Base-by-base conservation (phyloP, 35 echinoderm and acorn worm genomes). In the Heliocidaris erythrogramma region DNA sequence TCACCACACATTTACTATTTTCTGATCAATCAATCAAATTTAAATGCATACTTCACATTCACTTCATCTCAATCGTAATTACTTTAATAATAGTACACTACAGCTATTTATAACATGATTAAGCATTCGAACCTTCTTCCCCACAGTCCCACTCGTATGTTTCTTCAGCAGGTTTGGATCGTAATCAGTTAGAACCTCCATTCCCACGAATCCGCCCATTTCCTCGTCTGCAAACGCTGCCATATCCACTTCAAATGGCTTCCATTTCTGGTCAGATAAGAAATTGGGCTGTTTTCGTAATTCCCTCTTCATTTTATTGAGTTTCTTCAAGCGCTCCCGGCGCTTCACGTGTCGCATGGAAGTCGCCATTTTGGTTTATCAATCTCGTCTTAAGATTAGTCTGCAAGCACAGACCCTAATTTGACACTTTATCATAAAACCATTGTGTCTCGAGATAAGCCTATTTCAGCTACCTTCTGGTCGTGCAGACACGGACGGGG, bases 131-230 rank as follows among this genome's bases (percentile, higher is more conserved):
- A 69, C 60, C 86, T 88, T 92, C 12, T 88, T 92, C 12, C 47
- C 49, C 90, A 47, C 27, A 92, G 90, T 92, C 90, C 90, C 90
- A 92, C 90, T 92, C 90, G 27, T 92, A 17, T 11, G 49, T 88
- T 88, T 88, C 31, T 35, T 88, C 4, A 92, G 24, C 49, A 92
- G 9, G 30, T 48, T 47, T 61, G 48, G 86, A 30, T 95, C 86
- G 86, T 95, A 88, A 56, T 91, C 60, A 31, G 30, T 56, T 59
- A 95, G 59, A 48, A 91, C 88, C 47, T 95, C 94, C n/a, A 95
- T 95, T 47, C 94, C 94, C 18, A 95, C 48, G 52, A 95, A 95
- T 90, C 89, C 86, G 61, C 94, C 86, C 53, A 95, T 56, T 47
- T 95, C 94, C 21, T 92, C 88, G 30, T 91, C 52, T 14, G 87